These are phyloP conservation scores for Apolygus lucorum DNA, from an alignment of 1,140 invertebrate genomes.

Conservation along the genomic window DNA sequence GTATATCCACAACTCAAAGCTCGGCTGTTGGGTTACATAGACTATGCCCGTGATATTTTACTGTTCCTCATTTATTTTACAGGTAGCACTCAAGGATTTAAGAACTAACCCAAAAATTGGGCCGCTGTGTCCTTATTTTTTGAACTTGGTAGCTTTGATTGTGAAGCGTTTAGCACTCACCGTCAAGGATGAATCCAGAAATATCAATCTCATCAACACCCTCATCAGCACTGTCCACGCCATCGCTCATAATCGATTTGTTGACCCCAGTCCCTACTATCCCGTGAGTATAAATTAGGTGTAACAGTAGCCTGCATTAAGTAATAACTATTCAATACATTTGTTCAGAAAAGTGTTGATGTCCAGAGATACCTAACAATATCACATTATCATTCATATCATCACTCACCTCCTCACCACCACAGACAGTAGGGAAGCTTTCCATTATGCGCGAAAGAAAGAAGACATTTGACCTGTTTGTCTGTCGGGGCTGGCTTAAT, in stretches of 20 bases:
- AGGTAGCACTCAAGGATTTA: conserved; percentile 30
- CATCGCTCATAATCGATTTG: conserved; percentile 29
- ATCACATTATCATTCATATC: no score
- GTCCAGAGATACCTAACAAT: no score
- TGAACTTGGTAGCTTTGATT: conserved; percentile 29
- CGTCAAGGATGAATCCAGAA: background rate
- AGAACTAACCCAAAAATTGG: conserved; percentile 29
- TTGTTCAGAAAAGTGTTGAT: no score
- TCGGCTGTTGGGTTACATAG: no score
- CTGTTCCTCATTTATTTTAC: background rate
- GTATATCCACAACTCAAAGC: no score
- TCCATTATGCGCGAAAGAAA: no score
- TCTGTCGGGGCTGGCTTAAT: no score
- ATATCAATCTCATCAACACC: conserved; percentile 29
- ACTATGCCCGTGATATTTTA: background rate
- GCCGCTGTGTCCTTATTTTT: conserved; percentile 30
- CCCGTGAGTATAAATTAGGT: conserved; percentile 32
- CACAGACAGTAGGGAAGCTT: no score
- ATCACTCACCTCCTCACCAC: no score
- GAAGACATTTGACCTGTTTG: no score
- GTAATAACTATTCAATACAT: no score
- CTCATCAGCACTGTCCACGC: conserved; percentile 29
- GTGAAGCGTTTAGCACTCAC: conserved; percentile 24
- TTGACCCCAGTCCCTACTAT: conserved; percentile 31
- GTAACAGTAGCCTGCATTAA: no score